phyloP scores from a whole-genome alignment of 2,113 vertebrate species.

The Solenodon paradoxus region DNA sequence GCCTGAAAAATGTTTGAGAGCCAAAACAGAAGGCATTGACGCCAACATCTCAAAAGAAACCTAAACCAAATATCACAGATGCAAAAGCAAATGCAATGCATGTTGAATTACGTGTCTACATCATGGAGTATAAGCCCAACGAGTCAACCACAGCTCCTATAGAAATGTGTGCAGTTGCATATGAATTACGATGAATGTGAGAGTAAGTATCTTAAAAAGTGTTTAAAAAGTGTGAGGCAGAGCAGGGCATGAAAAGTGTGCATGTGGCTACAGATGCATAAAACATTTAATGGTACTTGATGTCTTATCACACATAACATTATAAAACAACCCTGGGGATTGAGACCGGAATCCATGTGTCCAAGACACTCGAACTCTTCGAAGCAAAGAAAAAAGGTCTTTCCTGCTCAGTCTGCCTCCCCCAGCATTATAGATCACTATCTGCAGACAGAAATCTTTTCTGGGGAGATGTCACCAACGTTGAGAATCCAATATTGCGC shows the following conservation, averaged over 20 bases:
- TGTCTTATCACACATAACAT: too few species aligned
- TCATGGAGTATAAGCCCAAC: neutral
- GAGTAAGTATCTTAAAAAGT: neutral
- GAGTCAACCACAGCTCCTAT: neutral
- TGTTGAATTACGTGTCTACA: neutral
- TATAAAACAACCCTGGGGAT: neutral
- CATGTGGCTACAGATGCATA: neutral
- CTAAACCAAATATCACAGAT: neutral
- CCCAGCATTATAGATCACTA: slow-evolving; percentile 48
- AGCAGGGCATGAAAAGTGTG: accelerated
- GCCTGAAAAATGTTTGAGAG: neutral
- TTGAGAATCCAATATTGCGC: slow-evolving; percentile 54
- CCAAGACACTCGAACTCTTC: slow-evolving; percentile 19
- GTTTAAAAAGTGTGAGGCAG: neutral
- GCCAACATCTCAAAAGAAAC: neutral
- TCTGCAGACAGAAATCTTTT: slow-evolving; percentile 63
- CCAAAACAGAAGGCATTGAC: neutral
- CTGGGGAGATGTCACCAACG: slow-evolving; percentile 32
- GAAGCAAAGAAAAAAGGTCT: neutral
- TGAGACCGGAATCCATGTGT: neutral
- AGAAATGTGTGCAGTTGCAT: accelerated
- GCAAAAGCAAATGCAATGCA: neutral
- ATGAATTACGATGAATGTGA: accelerated
- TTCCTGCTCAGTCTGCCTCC: neutral
- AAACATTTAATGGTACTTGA: too few species aligned